Percentiles rank a stretch among this genome's conserved stretches.
Conservation (phyloP, 2,113 vertebrate genomes). For the Apaloderma vittatum region DNA sequence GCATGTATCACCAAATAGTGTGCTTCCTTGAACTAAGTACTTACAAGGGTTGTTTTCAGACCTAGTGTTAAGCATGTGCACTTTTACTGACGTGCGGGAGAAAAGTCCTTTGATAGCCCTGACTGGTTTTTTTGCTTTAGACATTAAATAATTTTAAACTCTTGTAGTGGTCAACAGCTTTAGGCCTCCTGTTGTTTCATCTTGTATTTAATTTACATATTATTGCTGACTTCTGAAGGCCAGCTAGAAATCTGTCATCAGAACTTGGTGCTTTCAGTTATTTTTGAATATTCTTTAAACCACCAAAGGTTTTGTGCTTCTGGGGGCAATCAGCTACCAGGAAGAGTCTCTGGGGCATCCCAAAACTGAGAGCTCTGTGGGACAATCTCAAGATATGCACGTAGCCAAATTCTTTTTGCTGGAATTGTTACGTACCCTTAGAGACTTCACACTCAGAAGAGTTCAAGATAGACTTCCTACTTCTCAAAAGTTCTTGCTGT, state of each 20-base stretch:
- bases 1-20: not conserved
- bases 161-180: not conserved
- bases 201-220: not conserved
- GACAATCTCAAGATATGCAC: not conserved
- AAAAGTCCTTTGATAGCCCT: not conserved
- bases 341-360: not conserved
- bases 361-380: not conserved
- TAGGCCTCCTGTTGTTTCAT: conserved; percentile 11
- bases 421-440: not conserved
- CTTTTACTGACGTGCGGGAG: not conserved
- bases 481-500: not conserved
- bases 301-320: conserved; percentile 23
- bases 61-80: conserved; percentile 1
- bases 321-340: not conserved
- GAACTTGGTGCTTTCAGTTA: conserved; percentile 35
- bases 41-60: not conserved
- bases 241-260: not conserved
- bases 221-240: not conserved
- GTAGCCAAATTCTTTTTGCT: not conserved
- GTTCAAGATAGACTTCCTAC: not conserved
- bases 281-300: not conserved
- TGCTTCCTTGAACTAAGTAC: not conserved
- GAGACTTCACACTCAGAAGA: not conserved
- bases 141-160: not conserved
- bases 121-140: conserved; percentile 16